Base-by-base conservation (phyloP, 2,797 vertebrate genomes). In the Sebastes matsubarae region DNA sequence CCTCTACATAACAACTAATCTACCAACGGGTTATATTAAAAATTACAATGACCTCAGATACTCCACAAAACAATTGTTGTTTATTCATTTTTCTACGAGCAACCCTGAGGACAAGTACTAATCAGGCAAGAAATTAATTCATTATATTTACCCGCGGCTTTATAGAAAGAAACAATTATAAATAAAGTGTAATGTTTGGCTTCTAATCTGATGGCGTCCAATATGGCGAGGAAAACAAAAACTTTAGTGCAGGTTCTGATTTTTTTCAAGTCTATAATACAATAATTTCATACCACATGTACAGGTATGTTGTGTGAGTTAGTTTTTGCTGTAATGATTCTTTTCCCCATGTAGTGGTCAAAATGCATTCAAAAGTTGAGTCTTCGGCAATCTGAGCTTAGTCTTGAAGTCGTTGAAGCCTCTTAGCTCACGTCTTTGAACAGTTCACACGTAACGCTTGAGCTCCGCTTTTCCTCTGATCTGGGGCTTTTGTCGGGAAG, bases 71-170 rank as follows among this genome's bases (percentile, higher is more conserved):
- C 55, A 75, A 61, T 57, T 57, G 32, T 38, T 75, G 32, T 38
- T 75, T 29, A 14, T 79, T 73, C 0, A 9, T 78, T 70, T 69
- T 76, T 68, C 46, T 29, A 38, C 24, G 34, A 75, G 66, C 36
- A 42, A 65, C 46, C 54, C 67, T 13, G 72, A 68, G 46, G 79
- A 72, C 42, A 55, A 65, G 16, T 34, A 59, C 30, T 83, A 73
- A 83, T 75, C 63, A 83, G 68, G 13, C 46, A 38, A 68, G 12
- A 77, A 71, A 79, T 64, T 0, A 25, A 77, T 68, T 64, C 3
- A 67, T 65, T 64, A 52, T 6, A 64, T 83, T 24, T 42, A 72
- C 65, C 22, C 61, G 36, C 52, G 32, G 29, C 60, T 84, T 80
- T 25, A 46, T 46, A 25, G n/a, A 76, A 59, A 84, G 36, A 67